Evolutionary conservation across 2,797 vertebrate species (phyloP).

Genomic region (Staurois parvus): DNA sequence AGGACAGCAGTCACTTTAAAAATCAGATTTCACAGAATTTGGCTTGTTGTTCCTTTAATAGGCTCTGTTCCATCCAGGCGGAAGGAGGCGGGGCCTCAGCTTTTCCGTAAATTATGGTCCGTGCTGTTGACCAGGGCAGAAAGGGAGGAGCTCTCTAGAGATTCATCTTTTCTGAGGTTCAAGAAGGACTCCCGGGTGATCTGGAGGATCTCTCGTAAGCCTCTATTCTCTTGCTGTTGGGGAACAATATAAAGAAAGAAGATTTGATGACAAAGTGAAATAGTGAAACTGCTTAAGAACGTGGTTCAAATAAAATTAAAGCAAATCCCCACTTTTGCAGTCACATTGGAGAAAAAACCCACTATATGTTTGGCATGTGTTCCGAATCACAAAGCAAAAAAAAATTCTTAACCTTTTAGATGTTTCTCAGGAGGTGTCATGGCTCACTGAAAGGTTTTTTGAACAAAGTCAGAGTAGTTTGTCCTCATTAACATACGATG

Average conservation of each 20-base stretch:
- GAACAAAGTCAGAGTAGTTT: no score
- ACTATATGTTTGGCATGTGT: no score
- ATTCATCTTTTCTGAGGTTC: conserved; percentile 87
- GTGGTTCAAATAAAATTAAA: no score
- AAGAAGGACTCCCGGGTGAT: conserved; percentile 96
- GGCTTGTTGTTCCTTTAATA: conserved; percentile 62
- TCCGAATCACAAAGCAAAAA: no score
- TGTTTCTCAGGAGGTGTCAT: no score
- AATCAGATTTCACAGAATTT: conserved; percentile 36
- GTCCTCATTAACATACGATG: no score
- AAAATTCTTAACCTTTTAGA: no score
- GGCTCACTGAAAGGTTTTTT: no score
- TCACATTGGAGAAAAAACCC: no score
- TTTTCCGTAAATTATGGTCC: conserved; percentile 90
- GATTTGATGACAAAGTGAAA: no score
- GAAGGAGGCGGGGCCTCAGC: conserved; percentile 72
- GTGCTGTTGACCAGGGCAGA: conserved; percentile 87
- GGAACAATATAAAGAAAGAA: not conserved
- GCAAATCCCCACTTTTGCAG: no score
- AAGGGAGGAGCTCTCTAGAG: conserved; percentile 86
- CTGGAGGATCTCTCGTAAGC: conserved; percentile 92
- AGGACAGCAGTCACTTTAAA: conserved; percentile 44
- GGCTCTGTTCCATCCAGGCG: conserved; percentile 60
- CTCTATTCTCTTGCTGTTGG: conserved; percentile 91
- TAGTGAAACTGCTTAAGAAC: no score